Conservation (phyloP, 2,888 invertebrate genomes). For the Drosophila trichaetosa region DNA sequence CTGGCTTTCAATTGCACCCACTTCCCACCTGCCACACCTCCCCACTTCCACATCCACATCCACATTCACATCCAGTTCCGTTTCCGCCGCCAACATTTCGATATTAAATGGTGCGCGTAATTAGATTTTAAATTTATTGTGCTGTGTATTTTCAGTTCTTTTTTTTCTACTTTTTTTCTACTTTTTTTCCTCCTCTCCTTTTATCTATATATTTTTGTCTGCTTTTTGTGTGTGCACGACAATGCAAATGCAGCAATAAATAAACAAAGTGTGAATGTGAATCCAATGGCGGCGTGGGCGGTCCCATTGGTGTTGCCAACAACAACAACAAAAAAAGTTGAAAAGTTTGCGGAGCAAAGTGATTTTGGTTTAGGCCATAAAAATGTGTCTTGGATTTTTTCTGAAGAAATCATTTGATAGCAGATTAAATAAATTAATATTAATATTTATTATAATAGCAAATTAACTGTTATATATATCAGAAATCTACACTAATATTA, state of each 20-base stretch:
- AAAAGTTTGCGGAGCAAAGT: background rate
- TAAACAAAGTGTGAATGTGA: slow-evolving; percentile 68
- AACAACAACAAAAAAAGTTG: slow-evolving; percentile 3
- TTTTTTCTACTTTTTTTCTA: slow-evolving; percentile 44
- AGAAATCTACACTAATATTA: background rate
- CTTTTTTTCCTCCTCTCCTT: slow-evolving; percentile 31
- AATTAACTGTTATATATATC: background rate
- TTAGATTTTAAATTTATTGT: slow-evolving; percentile 80
- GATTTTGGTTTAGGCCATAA: background rate
- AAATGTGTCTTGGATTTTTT: background rate
- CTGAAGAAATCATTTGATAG: background rate
- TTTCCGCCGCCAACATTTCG: slow-evolving; percentile 48
- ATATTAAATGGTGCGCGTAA: slow-evolving; percentile 80
- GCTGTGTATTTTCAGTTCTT: slow-evolving; percentile 33
- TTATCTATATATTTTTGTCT: slow-evolving; percentile 54
- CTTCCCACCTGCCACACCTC: slow-evolving; percentile 10
- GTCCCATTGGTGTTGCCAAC: slow-evolving; percentile 2
- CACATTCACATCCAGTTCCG: slow-evolving; percentile 29
- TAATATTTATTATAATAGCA: background rate
- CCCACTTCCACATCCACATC: slow-evolving; percentile 18
- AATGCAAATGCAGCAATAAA: slow-evolving; percentile 76
- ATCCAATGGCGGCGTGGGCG: slow-evolving; percentile 45
- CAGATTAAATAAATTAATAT: background rate
- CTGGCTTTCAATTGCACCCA: slow-evolving; percentile 7
- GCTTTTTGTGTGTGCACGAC: slow-evolving; percentile 67